Evolutionary conservation across 2,888 invertebrate species (phyloP).

Genomic region (Trissolcus brochymenae): DNA sequence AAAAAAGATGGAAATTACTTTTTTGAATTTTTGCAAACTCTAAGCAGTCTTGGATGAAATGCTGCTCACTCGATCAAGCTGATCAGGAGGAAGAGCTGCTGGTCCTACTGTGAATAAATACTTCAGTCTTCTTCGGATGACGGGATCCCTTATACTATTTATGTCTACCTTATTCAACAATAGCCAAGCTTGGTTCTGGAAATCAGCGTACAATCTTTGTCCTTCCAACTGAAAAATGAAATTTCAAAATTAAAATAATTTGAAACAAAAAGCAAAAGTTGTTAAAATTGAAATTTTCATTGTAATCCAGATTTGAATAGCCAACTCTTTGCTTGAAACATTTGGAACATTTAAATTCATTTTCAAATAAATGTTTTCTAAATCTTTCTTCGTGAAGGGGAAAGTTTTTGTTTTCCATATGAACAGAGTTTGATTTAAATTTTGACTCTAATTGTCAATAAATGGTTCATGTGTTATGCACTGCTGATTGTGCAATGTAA

Average conservation of each 20-base stretch:
- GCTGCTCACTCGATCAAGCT: slow-evolving; percentile 85
- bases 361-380: neutral
- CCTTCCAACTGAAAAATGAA: slow-evolving; percentile 85
- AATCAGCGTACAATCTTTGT: slow-evolving; percentile 88
- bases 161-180: slow-evolving; percentile 84
- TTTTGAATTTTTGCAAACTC: neutral
- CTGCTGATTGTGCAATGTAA: slow-evolving; percentile 26
- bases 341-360: neutral
- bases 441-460: slow-evolving; percentile 10
- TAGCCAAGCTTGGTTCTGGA: slow-evolving; percentile 88
- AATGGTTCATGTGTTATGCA: slow-evolving; percentile 23
- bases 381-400: neutral
- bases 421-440: neutral
- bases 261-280: neutral
- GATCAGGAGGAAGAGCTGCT: slow-evolving; percentile 88
- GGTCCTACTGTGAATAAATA: slow-evolving; percentile 89
- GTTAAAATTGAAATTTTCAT: neutral
- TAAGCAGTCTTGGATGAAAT: neutral
- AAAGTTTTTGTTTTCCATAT: no score
- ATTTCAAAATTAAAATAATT: slow-evolving; percentile 14
- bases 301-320: neutral
- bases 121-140: slow-evolving; percentile 84
- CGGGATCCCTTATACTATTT: slow-evolving; percentile 82
- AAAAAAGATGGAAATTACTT: slow-evolving; percentile 64
- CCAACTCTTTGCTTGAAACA: neutral